A percentile compares a stretch with the other conserved stretches of the same genome.
phyloP scores from a whole-genome alignment of 2,113 vertebrate species.

The Leptobrachium ailaonicum region DNA sequence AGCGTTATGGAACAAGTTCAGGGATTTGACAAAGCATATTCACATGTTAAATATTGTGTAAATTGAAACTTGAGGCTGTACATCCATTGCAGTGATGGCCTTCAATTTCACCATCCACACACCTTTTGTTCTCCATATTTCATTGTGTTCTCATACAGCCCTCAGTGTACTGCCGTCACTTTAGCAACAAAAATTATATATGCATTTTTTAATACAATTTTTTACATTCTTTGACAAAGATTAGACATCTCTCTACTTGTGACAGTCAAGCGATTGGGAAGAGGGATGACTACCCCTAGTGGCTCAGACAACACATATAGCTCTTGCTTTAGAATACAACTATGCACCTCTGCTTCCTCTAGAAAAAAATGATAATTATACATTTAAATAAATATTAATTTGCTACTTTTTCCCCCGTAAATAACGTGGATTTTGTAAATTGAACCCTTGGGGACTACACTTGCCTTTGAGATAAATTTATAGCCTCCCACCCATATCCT shows the following conservation, averaged over 20 bases:
- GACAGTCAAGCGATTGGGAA: conserved; percentile 30
- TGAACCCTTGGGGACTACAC: too few relatives aligned
- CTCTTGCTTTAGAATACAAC: not conserved
- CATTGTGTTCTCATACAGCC: not conserved
- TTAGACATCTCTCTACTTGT: conserved; percentile 22
- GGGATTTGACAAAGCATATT: too few relatives aligned
- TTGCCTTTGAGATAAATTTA: too few relatives aligned
- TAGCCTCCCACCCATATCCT: too few relatives aligned
- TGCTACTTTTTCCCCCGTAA: too few relatives aligned
- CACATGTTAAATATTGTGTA: too few relatives aligned
- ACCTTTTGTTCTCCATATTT: not conserved
- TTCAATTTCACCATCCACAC: not conserved
- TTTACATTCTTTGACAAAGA: not conserved
- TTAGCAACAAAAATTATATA: not conserved
- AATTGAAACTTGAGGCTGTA: too few relatives aligned
- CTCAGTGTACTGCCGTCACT: not conserved
- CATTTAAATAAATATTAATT: not conserved
- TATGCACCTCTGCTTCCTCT: not conserved
- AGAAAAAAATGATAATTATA: not conserved
- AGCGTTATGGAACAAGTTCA: too few relatives aligned
- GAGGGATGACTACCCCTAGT: conserved; percentile 48
- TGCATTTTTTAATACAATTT: not conserved
- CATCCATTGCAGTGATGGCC: too few relatives aligned
- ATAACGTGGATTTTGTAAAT: too few relatives aligned
- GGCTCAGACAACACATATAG: conserved; percentile 23